Base-by-base conservation (phyloP, 37 sponge, comb jelly and placozoan genomes). In the Aphrocallistes beatrix region DNA sequence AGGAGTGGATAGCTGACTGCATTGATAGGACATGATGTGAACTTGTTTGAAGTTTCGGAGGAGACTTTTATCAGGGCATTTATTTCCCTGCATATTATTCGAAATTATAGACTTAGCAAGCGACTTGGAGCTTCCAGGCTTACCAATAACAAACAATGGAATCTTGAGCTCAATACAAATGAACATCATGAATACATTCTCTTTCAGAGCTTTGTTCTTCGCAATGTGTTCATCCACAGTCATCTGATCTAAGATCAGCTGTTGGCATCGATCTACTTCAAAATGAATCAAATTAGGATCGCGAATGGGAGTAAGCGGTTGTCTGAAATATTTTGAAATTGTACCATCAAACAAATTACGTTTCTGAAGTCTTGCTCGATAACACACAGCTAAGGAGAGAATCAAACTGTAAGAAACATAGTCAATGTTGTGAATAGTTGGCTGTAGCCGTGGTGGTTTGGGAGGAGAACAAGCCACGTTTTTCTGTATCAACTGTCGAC, bases 131-230 rank as follows among this genome's bases (percentile, higher is more conserved):
- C 96, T 95, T 3, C 95, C 95, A 36, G 95, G 95, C 38, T 95
- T 93, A 25, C 95, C 95, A 30, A 95, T 91, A 23, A 95, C 82
- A 60, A 95, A 95, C 34, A 95, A 90, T 28, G 95, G 95, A 19
- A 95, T 95, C 60, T 92, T 88, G 49, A 93, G 83, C 38, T 95
- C 96, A 82, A 95, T 86, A 81, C 95, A 95, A 9, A 95, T 89
- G 13, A 87, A 91, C 95, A 95, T 95, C 95, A 95, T 95, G 60
- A 95, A 95, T 38, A 95, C 91, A 89, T 95, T 95, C 86, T 95
- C 96, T 82, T 89, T 82, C 38, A 95, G 89, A 34, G 95, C 95
- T 38, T 92, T 88, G 81, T 95, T 95, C 47, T 51, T 83, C 38
- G 93, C 95, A 51, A 95, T 91, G 42, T 93, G 87, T 1, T 87